Conservation (phyloP, 1,140 invertebrate genomes). For the Philopotamus ludificatus region DNA sequence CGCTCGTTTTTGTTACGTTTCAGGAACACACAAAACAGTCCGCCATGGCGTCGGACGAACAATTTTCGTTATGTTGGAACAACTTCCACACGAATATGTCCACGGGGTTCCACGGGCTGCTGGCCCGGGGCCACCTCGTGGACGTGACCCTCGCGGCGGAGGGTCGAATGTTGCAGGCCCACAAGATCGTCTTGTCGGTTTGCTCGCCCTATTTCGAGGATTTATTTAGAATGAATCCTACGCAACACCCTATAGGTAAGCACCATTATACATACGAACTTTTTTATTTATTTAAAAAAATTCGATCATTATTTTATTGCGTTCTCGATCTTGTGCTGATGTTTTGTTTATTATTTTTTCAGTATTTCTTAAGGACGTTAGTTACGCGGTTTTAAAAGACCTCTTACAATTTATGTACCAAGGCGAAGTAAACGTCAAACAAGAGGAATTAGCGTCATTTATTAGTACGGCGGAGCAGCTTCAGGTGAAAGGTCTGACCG, state of each 20-base stretch:
- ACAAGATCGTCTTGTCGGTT: constrained; percentile 79
- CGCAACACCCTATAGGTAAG: constrained; percentile 61
- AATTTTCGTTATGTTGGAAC: constrained; percentile 76
- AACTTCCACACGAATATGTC: constrained; percentile 75
- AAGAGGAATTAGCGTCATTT: constrained; percentile 78
- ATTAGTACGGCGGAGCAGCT: constrained; percentile 82
- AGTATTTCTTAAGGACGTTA: constrained; percentile 83
- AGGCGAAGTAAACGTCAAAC: constrained; percentile 82
- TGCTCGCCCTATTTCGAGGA: constrained; percentile 85
- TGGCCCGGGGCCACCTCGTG: constrained; percentile 74
- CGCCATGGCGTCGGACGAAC: constrained; percentile 69
- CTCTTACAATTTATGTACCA: constrained; percentile 85
- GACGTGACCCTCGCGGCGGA: constrained; percentile 81
- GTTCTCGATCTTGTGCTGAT: no score
- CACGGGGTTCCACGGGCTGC: constrained; percentile 68
- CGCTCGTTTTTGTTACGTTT: constrained; percentile 14
- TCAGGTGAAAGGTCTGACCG: constrained; percentile 79
- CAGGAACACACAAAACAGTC: constrained; percentile 49
- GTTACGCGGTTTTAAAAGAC: constrained; percentile 71
- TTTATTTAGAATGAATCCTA: constrained; percentile 69
- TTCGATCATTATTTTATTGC: neutral
- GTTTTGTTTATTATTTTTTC: constrained; percentile 45
- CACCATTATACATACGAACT: neutral
- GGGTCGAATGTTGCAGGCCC: constrained; percentile 75
- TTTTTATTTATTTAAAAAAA: neutral